These are phyloP conservation scores for Torymus aiolomorphi DNA, from an alignment of 2,888 invertebrate genomes.

Conservation along the genomic window DNA sequence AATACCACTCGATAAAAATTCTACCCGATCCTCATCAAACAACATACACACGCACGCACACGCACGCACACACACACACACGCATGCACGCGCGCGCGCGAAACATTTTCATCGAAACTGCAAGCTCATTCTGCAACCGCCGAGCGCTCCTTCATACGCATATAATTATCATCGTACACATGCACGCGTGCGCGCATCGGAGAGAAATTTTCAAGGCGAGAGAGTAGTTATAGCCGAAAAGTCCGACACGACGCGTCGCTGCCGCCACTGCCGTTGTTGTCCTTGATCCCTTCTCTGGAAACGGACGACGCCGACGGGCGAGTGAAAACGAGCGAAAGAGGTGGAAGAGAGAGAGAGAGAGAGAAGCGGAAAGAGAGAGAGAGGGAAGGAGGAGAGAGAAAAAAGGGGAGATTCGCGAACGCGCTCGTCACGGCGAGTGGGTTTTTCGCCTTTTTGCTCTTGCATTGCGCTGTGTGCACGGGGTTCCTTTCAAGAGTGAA, in stretches of 20 bases:
- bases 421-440: neutral
- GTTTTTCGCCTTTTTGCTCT: neutral
- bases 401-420: neutral
- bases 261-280: constrained; percentile 43
- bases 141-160: neutral
- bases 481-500: too few species aligned
- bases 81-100: too few species aligned
- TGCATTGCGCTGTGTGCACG: too few species aligned
- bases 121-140: constrained; percentile 15
- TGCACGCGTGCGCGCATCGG: neutral
- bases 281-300: constrained; percentile 62
- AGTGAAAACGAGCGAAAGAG: constrained; percentile 13
- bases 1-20: too few species aligned
- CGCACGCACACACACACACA: too few species aligned
- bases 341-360: constrained; percentile 1
- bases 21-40: too few species aligned
- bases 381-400: neutral
- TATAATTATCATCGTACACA: neutral
- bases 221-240: constrained; percentile 19
- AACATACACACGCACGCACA: too few species aligned
- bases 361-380: constrained; percentile 25
- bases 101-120: constrained; percentile 4
- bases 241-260: neutral
- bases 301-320: constrained; percentile 23
- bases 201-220: constrained; percentile 24